Evolutionary conservation across 2,888 invertebrate species (phyloP).

Genomic region (Macaria notata): DNA sequence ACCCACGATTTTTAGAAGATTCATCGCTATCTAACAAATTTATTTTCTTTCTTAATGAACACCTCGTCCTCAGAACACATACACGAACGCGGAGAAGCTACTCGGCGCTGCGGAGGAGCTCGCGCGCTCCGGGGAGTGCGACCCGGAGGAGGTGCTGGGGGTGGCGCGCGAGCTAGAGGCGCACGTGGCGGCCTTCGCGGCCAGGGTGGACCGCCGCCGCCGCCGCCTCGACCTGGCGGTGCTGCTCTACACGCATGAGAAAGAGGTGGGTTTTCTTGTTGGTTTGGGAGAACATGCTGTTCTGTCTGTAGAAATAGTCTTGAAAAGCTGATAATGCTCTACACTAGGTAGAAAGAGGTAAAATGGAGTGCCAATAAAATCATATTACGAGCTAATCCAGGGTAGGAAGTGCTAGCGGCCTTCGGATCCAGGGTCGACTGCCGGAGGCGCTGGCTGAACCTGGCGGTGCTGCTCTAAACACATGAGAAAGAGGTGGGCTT

Average conservation of each 20-base stretch:
- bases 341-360: no score
- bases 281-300: no score
- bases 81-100: constrained; percentile 98
- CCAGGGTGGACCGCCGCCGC: constrained; percentile 94
- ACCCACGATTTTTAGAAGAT: no score
- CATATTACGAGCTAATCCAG: no score
- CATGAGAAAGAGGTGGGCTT: constrained; percentile 94
- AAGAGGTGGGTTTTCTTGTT: constrained; percentile 86
- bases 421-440: constrained; percentile 97
- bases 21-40: no score
- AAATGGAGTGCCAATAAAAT: no score
- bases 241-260: constrained; percentile 96
- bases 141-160: constrained; percentile 96
- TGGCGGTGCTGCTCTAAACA: constrained; percentile 97
- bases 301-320: no score
- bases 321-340: no score
- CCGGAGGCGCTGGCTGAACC: constrained; percentile 92
- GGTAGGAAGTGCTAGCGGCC: no score
- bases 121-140: constrained; percentile 97
- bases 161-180: constrained; percentile 97
- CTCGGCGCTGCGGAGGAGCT: constrained; percentile 97
- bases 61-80: constrained; percentile 89
- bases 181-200: constrained; percentile 96
- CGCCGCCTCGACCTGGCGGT: constrained; percentile 96
- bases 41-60: no score